These are phyloP conservation scores for Drusus annulatus DNA, from an alignment of 1,140 invertebrate species.

Conservation along the genomic window DNA sequence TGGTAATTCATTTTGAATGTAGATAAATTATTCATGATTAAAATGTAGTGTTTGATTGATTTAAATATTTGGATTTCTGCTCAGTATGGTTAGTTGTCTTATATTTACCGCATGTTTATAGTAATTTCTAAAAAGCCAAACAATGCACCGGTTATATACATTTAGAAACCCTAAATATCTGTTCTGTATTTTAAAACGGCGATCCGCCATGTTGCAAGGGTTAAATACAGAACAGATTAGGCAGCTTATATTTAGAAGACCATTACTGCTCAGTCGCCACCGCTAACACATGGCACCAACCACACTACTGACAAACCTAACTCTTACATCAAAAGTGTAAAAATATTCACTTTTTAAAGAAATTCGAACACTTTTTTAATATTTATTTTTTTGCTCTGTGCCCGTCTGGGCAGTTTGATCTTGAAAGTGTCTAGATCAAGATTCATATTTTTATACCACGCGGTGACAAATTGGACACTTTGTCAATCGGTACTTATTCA, in stretches of 20 bases:
- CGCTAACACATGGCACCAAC: background rate
- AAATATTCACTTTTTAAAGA: no score
- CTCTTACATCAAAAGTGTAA: background rate
- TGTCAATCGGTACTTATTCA: conserved; percentile 21
- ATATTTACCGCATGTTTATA: no score
- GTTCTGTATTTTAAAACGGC: conserved; percentile 13
- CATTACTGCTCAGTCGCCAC: background rate
- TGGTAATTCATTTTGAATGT: no score
- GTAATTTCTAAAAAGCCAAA: no score
- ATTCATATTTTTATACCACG: background rate
- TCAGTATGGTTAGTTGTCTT: no score
- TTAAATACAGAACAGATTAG: conserved; percentile 15
- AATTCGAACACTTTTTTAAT: background rate
- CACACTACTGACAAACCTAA: background rate
- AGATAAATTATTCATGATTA: no score
- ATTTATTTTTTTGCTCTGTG: background rate
- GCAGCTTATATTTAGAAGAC: conserved; percentile 11
- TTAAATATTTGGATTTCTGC: no score
- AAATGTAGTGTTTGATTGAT: no score
- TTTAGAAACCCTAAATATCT: background rate
- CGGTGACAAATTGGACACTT: conserved; percentile 4
- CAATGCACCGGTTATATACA: no score
- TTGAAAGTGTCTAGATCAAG: background rate
- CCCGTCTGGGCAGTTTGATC: background rate
- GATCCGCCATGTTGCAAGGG: conserved; percentile 8